A percentile compares a stretch with the other conserved stretches of the same genome.
Evolutionary conservation across 2,113 vertebrate species (phyloP).

Genomic region (Planiliza haematocheilus): DNA sequence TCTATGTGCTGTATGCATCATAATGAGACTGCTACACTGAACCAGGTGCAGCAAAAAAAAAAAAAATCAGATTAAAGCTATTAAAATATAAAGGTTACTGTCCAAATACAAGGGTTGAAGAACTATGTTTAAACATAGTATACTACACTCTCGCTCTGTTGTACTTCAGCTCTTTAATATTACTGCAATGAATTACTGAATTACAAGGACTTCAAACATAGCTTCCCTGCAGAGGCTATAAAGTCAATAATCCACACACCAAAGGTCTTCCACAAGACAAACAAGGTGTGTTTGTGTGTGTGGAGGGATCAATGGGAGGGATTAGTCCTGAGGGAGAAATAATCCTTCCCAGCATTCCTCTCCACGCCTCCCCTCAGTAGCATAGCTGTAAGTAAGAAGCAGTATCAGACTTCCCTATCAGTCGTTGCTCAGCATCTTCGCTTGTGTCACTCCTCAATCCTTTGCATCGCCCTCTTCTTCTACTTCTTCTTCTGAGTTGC

Average conservation of each 20-base stretch:
- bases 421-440: not conserved
- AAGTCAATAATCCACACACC: slow-evolving; percentile 66
- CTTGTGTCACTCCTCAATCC: not conserved
- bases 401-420: not conserved
- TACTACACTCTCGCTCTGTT: not conserved
- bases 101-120: too few relatives aligned
- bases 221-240: slow-evolving; percentile 36
- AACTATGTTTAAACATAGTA: not conserved
- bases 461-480: not conserved
- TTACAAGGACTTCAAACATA: slow-evolving; percentile 54
- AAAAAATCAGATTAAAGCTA: too few relatives aligned
- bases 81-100: too few relatives aligned
- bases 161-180: too few relatives aligned
- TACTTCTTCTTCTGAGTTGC: not conserved
- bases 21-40: too few relatives aligned
- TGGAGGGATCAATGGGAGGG: slow-evolving; percentile 13
- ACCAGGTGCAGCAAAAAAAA: too few relatives aligned
- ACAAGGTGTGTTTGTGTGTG: slow-evolving; percentile 34
- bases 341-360: slow-evolving; percentile 61
- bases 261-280: slow-evolving; percentile 60
- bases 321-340: slow-evolving; percentile 59
- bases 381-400: not conserved
- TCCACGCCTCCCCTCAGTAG: slow-evolving; percentile 18
- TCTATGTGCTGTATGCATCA: too few relatives aligned
- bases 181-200: too few relatives aligned